phyloP scores from a whole-genome alignment of 2,113 vertebrate species.

The Forbesichthys papilliferus region DNA sequence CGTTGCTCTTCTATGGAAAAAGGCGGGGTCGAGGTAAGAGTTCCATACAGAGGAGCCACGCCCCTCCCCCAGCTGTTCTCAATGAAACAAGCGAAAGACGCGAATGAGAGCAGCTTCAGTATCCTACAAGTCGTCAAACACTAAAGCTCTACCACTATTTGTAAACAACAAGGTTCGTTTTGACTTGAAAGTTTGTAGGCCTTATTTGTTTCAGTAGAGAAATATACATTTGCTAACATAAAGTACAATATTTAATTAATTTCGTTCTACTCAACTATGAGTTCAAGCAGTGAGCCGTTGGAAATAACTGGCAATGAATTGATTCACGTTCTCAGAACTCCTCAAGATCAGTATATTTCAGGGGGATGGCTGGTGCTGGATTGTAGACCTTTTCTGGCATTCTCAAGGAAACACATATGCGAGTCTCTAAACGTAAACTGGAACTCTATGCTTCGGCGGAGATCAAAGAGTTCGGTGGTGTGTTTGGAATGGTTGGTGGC shows the following conservation, averaged over 20 bases:
- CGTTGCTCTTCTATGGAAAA: constrained; percentile 57
- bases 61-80: constrained; percentile 46
- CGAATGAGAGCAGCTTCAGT: constrained; percentile 24
- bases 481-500: constrained; percentile 83
- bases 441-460: constrained; percentile 83
- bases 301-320: constrained; percentile 75
- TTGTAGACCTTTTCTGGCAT: constrained; percentile 85
- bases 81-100: constrained; percentile 54
- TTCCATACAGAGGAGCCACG: constrained; percentile 34
- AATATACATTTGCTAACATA: background rate
- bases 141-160: background rate
- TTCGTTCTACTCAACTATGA: constrained; percentile 24
- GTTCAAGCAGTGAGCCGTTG: constrained; percentile 47
- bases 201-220: background rate
- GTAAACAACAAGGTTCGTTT: background rate
- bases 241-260: background rate
- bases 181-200: background rate
- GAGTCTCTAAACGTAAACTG: constrained; percentile 82
- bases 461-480: constrained; percentile 75
- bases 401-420: constrained; percentile 74
- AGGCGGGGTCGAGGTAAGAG: constrained; percentile 33
- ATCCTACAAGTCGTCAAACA: background rate
- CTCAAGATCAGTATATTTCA: constrained; percentile 61
- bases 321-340: constrained; percentile 75
- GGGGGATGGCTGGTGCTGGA: constrained; percentile 79